Evolutionary conservation across 2,113 vertebrate species (phyloP), one percentile per base, ranked within the genome.

Genomic region (Xiphorhynchus elegans): DNA sequence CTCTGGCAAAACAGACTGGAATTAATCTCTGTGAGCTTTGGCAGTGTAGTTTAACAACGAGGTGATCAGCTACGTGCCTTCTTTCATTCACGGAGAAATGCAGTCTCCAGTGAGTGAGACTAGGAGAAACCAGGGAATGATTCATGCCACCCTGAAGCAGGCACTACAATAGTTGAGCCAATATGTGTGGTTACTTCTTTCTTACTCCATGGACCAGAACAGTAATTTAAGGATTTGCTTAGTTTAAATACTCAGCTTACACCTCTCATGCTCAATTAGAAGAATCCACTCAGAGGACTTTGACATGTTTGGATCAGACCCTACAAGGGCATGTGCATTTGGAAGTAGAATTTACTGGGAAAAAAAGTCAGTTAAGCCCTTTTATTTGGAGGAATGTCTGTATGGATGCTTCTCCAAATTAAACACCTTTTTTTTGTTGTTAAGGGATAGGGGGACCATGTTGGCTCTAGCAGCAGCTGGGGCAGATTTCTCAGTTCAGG

Each of bases 61-160:
- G 17, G 7, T n/a, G 58, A 79, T 49, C 44, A 55, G 0, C 20
- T 11, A 10, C 9, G 9, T 24, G 9, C 2, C 26, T 47, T 59
- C 42, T 58, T 44, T 31, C 10, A 44, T 31, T 76, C 11, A 1
- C 53, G 49, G 31, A 37, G 33, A 91, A 87, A 46, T 5, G 10
- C 0, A 29, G 7, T 26, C 29, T 82, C 7, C 35, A 49, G 64
- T 8, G 37, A 66, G 74, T 28, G 23, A 49, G 28, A 19, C 28
- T 21, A 6, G 37, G 58, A 73, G 42, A n/a, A 88, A 23, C 24
- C 64, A 81, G 73, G 1, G 59, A 19, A 17, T 35, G 60, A n/a
- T n/a, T 73, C 12, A 8, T 25, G 24, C 10, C 40, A 21, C 46
- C 37, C 62, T 73, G 49, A 28, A 26, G 33, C 40, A 79, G 44